Conservation (phyloP, 64 coral and sea anemone species). For the Montipora foliosa region DNA sequence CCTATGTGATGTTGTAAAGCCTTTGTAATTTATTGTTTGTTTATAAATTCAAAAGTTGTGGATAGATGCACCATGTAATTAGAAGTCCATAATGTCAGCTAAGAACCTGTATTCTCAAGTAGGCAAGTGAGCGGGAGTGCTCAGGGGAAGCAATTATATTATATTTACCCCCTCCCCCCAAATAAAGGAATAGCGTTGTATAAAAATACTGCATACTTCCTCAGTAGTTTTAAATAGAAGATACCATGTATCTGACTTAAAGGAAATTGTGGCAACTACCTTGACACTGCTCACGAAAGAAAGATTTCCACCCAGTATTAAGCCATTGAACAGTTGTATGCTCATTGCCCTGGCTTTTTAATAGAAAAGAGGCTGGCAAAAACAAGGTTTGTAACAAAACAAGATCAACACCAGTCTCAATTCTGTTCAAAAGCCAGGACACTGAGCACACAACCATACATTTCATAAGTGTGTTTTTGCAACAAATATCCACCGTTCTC, state of each 20-base stretch:
- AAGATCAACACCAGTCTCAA: too few species aligned
- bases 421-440: too few species aligned
- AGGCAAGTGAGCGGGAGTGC: neutral
- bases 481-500: neutral
- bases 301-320: conserved; percentile 3
- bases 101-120: conserved; percentile 13
- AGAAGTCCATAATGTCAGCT: conserved; percentile 1
- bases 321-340: neutral
- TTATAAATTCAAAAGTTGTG: conserved; percentile 8
- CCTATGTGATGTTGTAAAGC: neutral
- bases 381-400: neutral
- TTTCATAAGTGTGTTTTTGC: too few species aligned
- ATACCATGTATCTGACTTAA: conserved; percentile 5
- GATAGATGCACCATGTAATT: conserved; percentile 5
- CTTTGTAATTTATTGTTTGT: conserved; percentile 5
- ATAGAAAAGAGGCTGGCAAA: conserved; percentile 9
- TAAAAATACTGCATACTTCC: conserved; percentile 6
- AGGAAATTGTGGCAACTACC: neutral
- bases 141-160: neutral
- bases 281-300: neutral
- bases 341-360: neutral
- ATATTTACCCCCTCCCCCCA: conserved; percentile 3
- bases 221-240: conserved; percentile 3
- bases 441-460: too few species aligned
- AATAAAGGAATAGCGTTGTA: neutral